Percentiles rank a stretch among this genome's conserved stretches.
phyloP scores from a whole-genome alignment of 2,888 invertebrate genomes.

The Amphipoea oculea region DNA sequence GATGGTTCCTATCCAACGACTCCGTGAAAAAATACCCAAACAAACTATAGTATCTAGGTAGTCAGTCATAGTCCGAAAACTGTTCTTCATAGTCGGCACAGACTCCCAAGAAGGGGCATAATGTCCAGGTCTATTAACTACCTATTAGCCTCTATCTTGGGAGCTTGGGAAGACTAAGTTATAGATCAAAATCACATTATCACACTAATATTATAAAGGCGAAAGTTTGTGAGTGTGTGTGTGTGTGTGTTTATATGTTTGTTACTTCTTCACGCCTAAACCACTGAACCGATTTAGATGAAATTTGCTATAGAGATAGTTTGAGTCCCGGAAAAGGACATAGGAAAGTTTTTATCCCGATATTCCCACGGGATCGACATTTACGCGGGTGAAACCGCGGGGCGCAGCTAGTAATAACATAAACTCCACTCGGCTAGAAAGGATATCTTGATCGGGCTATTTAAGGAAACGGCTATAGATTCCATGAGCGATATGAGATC shows the following conservation, averaged over 20 bases:
- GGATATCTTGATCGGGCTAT: slow-evolving; percentile 32
- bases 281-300: too few relatives aligned
- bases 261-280: too few relatives aligned
- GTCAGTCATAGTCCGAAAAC: neutral
- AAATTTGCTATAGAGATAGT: too few relatives aligned
- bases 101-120: neutral
- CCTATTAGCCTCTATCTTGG: neutral
- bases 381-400: too few relatives aligned
- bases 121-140: neutral
- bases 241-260: too few relatives aligned
- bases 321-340: too few relatives aligned
- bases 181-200: slow-evolving; percentile 3
- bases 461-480: slow-evolving; percentile 22
- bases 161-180: neutral
- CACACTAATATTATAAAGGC: too few relatives aligned
- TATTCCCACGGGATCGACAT: too few relatives aligned
- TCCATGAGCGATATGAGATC: neutral
- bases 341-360: too few relatives aligned
- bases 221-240: too few relatives aligned
- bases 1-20: neutral
- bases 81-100: neutral
- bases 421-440: neutral
- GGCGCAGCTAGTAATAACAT: too few relatives aligned
- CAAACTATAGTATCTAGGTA: neutral
- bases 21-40: neutral